A percentile compares a stretch with the other conserved stretches of the same genome.
Evolutionary conservation across 2,888 invertebrate species (phyloP).

Genomic region (Nomada lathburiana): DNA sequence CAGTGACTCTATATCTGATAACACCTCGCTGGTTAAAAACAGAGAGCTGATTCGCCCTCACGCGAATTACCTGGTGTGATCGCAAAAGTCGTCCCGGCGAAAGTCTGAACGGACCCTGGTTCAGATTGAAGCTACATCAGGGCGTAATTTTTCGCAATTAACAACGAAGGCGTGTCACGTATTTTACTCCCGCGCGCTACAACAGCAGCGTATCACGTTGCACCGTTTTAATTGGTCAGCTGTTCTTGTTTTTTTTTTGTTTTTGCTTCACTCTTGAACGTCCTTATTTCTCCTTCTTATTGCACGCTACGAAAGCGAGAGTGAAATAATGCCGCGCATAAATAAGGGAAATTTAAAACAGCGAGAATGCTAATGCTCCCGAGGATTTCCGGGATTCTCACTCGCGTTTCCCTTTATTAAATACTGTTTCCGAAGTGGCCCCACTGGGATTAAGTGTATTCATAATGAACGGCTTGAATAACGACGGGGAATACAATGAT

Average conservation of each 20-base stretch:
- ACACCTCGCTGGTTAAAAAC: not conserved
- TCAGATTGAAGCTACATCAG: not conserved
- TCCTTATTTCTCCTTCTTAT: slow-evolving; percentile 5
- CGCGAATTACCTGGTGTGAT: not conserved
- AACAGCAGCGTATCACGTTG: slow-evolving; percentile 22
- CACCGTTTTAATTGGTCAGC: slow-evolving; percentile 40
- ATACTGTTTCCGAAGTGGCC: not conserved
- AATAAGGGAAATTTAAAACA: slow-evolving; percentile 23
- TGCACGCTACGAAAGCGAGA: not conserved
- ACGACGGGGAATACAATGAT: not conserved
- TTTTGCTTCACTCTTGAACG: not conserved
- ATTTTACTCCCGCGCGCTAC: slow-evolving; percentile 2
- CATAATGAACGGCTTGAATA: not conserved
- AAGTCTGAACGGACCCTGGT: slow-evolving; percentile 10
- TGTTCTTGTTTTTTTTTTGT: slow-evolving; percentile 15
- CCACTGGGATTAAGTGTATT: not conserved
- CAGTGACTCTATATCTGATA: not conserved
- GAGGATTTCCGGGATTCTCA: not conserved
- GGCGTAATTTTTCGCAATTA: slow-evolving; percentile 33
- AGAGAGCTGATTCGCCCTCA: not conserved
- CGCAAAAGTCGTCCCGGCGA: slow-evolving; percentile 22
- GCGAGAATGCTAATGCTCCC: not conserved
- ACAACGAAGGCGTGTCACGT: slow-evolving; percentile 17
- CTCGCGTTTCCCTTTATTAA: slow-evolving; percentile 16
- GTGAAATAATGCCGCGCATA: slow-evolving; percentile 37